phyloP scores from a whole-genome alignment of 2,888 invertebrate genomes.

The Merodon equestris region DNA sequence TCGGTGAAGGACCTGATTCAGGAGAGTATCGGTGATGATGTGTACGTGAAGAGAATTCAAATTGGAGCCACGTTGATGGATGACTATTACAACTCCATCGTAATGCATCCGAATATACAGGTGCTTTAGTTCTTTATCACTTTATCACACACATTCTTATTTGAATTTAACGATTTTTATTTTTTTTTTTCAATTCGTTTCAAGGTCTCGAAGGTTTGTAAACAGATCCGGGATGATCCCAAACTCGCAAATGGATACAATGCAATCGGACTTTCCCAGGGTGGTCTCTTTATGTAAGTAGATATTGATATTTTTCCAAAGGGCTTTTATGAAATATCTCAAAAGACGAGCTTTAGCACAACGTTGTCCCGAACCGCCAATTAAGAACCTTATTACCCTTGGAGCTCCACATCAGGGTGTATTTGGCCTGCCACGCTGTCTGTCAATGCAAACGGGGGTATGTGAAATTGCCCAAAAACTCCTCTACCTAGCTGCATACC shows the following conservation, averaged over 20 bases:
- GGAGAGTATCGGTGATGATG: conserved; percentile 83
- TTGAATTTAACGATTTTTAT: too few relatives aligned
- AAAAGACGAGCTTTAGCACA: conserved; percentile 93
- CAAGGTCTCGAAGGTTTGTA: conserved; percentile 84
- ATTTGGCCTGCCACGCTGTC: conserved; percentile 93
- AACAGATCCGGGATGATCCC: conserved; percentile 83
- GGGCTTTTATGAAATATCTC: conserved; percentile 2
- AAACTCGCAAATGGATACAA: conserved; percentile 88
- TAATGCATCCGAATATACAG: conserved; percentile 88
- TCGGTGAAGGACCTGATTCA: conserved; percentile 85
- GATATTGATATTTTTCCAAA: background rate
- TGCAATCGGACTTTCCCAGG: conserved; percentile 97
- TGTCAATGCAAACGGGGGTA: conserved; percentile 78
- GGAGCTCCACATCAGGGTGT: conserved; percentile 98
- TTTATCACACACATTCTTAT: too few relatives aligned
- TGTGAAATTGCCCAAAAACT: conserved; percentile 90
- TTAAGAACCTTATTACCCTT: conserved; percentile 90
- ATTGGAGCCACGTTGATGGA: conserved; percentile 85
- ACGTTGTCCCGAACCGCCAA: conserved; percentile 89
- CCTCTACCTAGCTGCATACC: conserved; percentile 90
- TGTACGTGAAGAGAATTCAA: conserved; percentile 89
- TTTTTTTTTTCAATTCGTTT: too few relatives aligned
- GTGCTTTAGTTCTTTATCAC: conserved; percentile 36
- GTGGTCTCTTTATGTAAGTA: conserved; percentile 93
- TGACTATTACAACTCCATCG: conserved; percentile 89